phyloP scores from a whole-genome alignment of 2,797 vertebrate genomes.

The Columba guinea region DNA sequence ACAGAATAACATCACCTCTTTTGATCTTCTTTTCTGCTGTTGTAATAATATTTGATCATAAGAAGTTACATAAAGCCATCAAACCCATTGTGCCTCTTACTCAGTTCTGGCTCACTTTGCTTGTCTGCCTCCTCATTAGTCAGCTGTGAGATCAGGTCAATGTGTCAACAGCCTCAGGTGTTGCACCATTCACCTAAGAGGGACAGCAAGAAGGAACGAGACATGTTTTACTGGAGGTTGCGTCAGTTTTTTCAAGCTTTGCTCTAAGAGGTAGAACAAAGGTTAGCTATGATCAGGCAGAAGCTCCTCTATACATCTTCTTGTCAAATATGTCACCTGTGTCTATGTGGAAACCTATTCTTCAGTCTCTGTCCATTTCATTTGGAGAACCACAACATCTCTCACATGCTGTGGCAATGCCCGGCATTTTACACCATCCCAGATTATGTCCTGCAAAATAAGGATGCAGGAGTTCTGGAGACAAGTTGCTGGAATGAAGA shows the following conservation, averaged over 20 bases:
- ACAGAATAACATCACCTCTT: not conserved
- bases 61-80: not conserved
- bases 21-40: not conserved
- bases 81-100: accelerated
- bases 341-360: accelerated
- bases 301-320: not conserved
- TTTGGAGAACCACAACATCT: not conserved
- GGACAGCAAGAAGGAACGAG: not conserved
- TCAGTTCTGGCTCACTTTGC: not conserved
- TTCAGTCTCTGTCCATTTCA: not conserved
- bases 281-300: not conserved
- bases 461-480: not conserved
- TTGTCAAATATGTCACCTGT: not conserved
- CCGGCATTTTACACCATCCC: not conserved
- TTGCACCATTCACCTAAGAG: not conserved
- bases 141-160: not conserved
- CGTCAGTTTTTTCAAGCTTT: not conserved
- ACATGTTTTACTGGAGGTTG: not conserved
- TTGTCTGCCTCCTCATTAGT: not conserved
- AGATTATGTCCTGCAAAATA: not conserved
- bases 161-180: not conserved
- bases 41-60: not conserved
- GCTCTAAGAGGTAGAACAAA: not conserved
- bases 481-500: not conserved
- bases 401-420: not conserved